A percentile compares a stretch with the other conserved stretches of the same genome.
Evolutionary conservation across 2,797 vertebrate species (phyloP).

Genomic region (Borostomias antarcticus): DNA sequence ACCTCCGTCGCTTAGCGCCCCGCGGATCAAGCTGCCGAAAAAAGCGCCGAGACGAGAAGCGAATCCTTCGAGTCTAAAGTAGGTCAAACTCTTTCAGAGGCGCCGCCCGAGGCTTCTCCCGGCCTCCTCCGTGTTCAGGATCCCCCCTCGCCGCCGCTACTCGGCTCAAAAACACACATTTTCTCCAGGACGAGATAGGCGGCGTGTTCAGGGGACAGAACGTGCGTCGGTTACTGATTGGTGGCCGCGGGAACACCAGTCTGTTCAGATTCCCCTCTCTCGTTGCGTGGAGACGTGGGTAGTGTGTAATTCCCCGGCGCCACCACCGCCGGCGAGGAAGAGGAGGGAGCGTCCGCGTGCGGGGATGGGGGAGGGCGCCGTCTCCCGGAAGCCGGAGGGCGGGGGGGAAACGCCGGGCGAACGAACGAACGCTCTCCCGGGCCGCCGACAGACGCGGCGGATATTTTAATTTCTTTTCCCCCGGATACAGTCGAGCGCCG

Average conservation of each 20-base stretch:
- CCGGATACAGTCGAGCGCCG: conserved; percentile 55
- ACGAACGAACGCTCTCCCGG: conserved; percentile 32
- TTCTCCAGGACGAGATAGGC: conserved; percentile 45
- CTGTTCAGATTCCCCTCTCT: conserved; percentile 60
- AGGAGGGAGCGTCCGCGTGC: too few relatives aligned
- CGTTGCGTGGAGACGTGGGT: conserved; percentile 65
- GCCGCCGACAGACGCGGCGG: conserved; percentile 51
- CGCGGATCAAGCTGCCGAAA: conserved; percentile 44
- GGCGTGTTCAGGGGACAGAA: conserved; percentile 62
- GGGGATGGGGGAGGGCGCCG: too few relatives aligned
- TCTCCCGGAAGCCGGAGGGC: background rate
- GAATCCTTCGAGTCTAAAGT: conserved; percentile 17
- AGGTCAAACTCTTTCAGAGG: conserved; percentile 23
- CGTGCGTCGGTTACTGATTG: conserved; percentile 70
- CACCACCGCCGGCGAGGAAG: too few relatives aligned
- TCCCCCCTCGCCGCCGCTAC: conserved; percentile 45
- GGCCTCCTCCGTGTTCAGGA: too few relatives aligned
- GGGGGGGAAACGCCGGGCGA: conserved; percentile 32
- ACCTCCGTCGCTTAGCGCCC: conserved; percentile 34
- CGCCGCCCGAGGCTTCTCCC: conserved; percentile 10
- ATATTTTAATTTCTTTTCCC: conserved; percentile 69
- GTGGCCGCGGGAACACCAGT: conserved; percentile 50
- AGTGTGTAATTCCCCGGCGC: conserved; percentile 68
- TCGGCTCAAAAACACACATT: conserved; percentile 36
- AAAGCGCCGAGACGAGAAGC: conserved; percentile 23